A percentile compares a stretch with the other conserved stretches of the same genome.
Evolutionary conservation across 2,797 vertebrate species (phyloP).

Genomic region (Trachurus trachurus): DNA sequence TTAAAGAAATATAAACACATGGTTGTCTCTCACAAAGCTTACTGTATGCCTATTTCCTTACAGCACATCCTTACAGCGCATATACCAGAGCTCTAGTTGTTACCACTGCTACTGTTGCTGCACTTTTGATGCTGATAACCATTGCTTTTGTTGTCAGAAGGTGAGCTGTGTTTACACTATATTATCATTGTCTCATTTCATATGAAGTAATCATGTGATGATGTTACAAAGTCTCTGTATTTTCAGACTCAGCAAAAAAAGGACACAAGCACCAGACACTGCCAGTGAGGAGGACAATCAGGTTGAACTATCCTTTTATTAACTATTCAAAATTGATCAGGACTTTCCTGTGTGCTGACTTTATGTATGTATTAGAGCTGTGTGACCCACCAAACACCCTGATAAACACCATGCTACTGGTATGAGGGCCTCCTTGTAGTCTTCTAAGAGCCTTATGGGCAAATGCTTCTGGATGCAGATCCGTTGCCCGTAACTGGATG

Average conservation of each 20-base stretch:
- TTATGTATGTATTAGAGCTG: neutral
- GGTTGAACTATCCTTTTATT: neutral
- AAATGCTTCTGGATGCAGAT: too few species aligned
- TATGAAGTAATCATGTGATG: neutral
- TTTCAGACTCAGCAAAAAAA: constrained; percentile 29
- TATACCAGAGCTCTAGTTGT: neutral
- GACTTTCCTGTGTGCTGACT: neutral
- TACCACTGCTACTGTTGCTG: constrained; percentile 8
- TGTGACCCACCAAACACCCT: neutral
- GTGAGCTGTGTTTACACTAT: constrained; percentile 10
- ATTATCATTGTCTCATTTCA: neutral
- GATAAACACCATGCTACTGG: neutral
- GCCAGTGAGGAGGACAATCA: neutral
- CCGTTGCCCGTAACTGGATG: too few species aligned
- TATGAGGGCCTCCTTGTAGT: neutral
- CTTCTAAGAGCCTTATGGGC: neutral
- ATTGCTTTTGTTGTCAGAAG: constrained; percentile 1
- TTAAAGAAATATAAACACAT: too few species aligned
- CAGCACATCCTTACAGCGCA: constrained; percentile 17
- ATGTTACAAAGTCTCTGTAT: constrained; percentile 9
- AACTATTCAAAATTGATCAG: neutral
- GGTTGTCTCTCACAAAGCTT: neutral
- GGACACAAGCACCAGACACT: neutral
- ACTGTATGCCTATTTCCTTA: constrained; percentile 8
- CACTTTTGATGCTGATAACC: constrained; percentile 24